phyloP scores from a whole-genome alignment of 2,113 vertebrate species.

The Sinocyclocheilus rhinocerous region DNA sequence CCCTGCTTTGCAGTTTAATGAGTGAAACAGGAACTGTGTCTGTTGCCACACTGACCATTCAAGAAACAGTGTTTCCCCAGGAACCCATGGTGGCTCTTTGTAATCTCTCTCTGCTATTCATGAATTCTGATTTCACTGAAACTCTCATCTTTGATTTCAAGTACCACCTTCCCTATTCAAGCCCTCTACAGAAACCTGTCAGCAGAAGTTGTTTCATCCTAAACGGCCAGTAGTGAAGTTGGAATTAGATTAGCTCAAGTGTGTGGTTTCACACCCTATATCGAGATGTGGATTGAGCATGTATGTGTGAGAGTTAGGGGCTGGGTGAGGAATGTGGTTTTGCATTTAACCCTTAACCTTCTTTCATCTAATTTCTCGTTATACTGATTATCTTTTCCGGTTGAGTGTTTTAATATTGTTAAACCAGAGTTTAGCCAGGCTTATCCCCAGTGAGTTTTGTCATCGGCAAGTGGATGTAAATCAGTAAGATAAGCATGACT shows the following conservation, averaged over 20 bases:
- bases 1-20: neutral
- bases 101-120: constrained; percentile 5
- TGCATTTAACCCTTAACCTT: constrained; percentile 40
- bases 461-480: constrained; percentile 3
- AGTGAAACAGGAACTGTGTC: constrained; percentile 10
- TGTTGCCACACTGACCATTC: constrained; percentile 21
- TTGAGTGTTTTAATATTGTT: constrained; percentile 30
- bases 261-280: constrained; percentile 38
- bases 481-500: constrained; percentile 4
- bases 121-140: constrained; percentile 28
- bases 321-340: neutral
- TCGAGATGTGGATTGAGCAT: neutral
- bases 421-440: neutral
- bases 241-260: constrained; percentile 25
- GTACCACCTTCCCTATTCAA: neutral
- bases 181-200: constrained; percentile 7
- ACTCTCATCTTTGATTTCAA: neutral
- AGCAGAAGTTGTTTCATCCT: constrained; percentile 5
- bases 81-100: constrained; percentile 26
- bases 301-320: neutral
- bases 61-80: constrained; percentile 6
- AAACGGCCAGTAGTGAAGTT: neutral
- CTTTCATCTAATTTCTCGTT: constrained; percentile 47
- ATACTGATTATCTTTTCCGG: constrained; percentile 19
- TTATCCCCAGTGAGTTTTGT: neutral